Conservation (phyloP, 2,113 vertebrate genomes). For the Paramormyrops kingsleyae region DNA sequence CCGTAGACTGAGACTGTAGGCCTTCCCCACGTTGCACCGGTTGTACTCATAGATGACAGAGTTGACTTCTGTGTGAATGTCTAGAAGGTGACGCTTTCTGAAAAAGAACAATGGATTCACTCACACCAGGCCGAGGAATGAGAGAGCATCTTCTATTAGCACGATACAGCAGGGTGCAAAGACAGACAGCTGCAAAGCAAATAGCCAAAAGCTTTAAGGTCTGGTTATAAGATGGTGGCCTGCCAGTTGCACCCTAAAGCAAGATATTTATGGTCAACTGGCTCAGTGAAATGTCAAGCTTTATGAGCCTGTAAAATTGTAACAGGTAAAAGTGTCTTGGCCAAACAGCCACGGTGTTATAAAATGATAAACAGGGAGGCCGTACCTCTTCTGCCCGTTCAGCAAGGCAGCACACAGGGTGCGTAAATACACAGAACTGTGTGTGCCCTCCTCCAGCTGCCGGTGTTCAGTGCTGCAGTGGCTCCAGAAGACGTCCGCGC, state of each 20-base stretch:
- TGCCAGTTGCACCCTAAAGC: neutral
- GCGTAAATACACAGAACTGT: slow-evolving; percentile 66
- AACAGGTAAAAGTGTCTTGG: neutral
- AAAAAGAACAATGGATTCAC: slow-evolving; percentile 17
- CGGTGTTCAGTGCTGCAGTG: slow-evolving; percentile 64
- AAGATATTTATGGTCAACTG: neutral
- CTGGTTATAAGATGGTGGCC: neutral
- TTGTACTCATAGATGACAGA: slow-evolving; percentile 66
- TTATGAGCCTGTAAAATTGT: neutral
- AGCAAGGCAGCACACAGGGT: slow-evolving; percentile 59
- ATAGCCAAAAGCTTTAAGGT: neutral
- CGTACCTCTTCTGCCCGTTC: slow-evolving; percentile 62
- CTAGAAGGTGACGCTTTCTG: slow-evolving; percentile 67
- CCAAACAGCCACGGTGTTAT: neutral
- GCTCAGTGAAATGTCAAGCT: neutral
- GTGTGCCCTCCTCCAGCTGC: slow-evolving; percentile 46
- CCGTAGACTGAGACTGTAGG: slow-evolving; percentile 61
- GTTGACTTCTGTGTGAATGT: slow-evolving; percentile 75
- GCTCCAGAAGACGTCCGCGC: slow-evolving; percentile 87
- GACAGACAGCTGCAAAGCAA: too few relatives aligned
- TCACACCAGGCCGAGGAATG: neutral
- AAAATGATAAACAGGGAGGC: neutral
- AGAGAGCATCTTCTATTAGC: neutral
- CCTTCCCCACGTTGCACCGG: slow-evolving; percentile 41
- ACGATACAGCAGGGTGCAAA: neutral